Percentiles rank a stretch among this genome's conserved stretches.
These are phyloP conservation scores for Tribolium castaneum DNA, from an alignment of 1,140 invertebrate genomes.

Conservation along the genomic window DNA sequence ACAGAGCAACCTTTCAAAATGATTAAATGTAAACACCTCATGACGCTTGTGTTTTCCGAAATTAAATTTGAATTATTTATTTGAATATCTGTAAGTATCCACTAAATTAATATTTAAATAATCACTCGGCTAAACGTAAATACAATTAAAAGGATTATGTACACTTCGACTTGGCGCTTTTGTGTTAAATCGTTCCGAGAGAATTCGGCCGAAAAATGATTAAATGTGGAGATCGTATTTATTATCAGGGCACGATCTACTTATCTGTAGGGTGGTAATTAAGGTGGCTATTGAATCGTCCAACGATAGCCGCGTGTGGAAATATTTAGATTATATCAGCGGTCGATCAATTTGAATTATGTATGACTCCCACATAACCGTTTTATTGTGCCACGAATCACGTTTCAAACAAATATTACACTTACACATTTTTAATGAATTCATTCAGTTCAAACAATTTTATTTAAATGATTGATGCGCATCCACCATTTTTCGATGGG, in stretches of 20 bases:
- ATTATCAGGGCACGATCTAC: constrained; percentile 34
- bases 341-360: constrained; percentile 42
- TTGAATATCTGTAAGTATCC: constrained; percentile 55
- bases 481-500: too few relatives aligned
- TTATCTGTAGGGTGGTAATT: constrained; percentile 23
- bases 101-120: constrained; percentile 46
- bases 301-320: constrained; percentile 30
- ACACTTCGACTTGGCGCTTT: constrained; percentile 4
- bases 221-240: constrained; percentile 35
- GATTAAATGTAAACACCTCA: constrained; percentile 57
- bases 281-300: constrained; percentile 34
- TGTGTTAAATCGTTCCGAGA: not conserved
- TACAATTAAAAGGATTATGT: constrained; percentile 48
- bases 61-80: constrained; percentile 57
- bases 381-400: constrained; percentile 35
- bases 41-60: constrained; percentile 49
- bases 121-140: constrained; percentile 37
- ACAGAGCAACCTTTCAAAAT: constrained; percentile 53
- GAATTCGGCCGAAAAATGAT: not conserved
- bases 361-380: constrained; percentile 30
- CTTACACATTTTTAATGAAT: constrained; percentile 19
- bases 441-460: too few relatives aligned
- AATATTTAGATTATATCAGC: constrained; percentile 41
- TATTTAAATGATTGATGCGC: too few relatives aligned
- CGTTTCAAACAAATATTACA: constrained; percentile 28